These are phyloP conservation scores for Falco rusticolus DNA, from an alignment of 2,797 vertebrate genomes.

Conservation along the genomic window DNA sequence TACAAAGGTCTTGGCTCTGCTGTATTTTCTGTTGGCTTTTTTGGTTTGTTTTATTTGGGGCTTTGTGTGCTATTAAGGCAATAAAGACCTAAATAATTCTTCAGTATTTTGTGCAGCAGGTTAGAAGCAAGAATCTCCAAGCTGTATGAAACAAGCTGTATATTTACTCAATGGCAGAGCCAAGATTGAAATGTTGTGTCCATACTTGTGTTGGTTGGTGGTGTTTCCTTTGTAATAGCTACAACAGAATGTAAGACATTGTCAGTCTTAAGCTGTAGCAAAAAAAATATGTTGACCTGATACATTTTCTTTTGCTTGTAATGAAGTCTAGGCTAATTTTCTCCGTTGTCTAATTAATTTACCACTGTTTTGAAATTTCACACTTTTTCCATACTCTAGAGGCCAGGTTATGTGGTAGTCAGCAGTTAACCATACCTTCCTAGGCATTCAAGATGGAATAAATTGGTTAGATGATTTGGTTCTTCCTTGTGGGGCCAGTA, in stretches of 20 bases:
- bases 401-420: neutral
- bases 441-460: conserved; percentile 32
- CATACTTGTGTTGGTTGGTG: neutral
- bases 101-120: neutral
- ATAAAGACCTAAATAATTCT: neutral
- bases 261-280: neutral
- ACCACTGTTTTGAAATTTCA: conserved; percentile 3
- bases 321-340: neutral
- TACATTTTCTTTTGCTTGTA: neutral
- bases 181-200: neutral
- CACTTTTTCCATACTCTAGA: neutral
- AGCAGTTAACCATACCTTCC: neutral
- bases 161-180: neutral
- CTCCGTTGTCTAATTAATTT: neutral
- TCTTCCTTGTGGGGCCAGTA: neutral
- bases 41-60: neutral
- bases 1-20: neutral
- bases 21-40: neutral
- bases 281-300: neutral
- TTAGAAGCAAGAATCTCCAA: neutral
- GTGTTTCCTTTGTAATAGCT: neutral
- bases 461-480: neutral
- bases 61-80: neutral
- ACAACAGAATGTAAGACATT: neutral
- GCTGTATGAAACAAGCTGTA: neutral